Percentiles rank a stretch among this genome's conserved stretches.
phyloP scores from a whole-genome alignment of 1,140 invertebrate genomes.

The Fopius arisanus region DNA sequence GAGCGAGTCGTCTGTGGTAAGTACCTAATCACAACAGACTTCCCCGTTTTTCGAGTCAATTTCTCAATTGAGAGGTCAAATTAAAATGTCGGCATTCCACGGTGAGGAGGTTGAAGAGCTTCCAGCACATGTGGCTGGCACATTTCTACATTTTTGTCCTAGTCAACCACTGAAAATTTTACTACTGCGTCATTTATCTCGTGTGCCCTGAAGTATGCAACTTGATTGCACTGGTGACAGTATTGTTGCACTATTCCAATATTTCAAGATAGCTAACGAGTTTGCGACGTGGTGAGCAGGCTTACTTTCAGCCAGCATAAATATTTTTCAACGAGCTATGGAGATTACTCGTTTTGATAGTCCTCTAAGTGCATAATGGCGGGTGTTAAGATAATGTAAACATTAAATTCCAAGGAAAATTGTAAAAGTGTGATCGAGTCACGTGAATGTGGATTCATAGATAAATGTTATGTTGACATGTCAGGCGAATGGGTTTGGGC shows the following conservation, averaged over 20 bases:
- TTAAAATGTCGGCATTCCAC: neutral
- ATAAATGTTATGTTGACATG: neutral
- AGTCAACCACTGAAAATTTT: no score
- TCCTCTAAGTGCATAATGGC: neutral
- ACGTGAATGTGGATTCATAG: neutral
- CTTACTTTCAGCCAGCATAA: neutral
- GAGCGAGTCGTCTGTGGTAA: conserved; percentile 91
- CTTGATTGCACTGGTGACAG: neutral
- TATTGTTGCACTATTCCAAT: neutral
- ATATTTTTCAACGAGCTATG: neutral
- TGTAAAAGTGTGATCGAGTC: neutral
- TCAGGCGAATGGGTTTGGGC: neutral
- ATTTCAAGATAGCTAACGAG: neutral
- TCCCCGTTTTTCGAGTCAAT: conserved; percentile 27
- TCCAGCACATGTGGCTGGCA: neutral
- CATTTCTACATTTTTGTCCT: neutral
- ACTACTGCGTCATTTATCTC: no score
- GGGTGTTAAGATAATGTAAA: neutral
- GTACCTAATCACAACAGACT: conserved; percentile 58
- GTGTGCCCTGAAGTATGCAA: neutral
- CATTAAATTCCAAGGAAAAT: neutral
- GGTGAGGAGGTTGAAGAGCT: neutral
- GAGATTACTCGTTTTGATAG: neutral
- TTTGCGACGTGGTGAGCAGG: neutral
- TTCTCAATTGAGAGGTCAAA: neutral